Base-by-base conservation (phyloP, 2,113 vertebrate genomes). In the Hiodon alosoides region DNA sequence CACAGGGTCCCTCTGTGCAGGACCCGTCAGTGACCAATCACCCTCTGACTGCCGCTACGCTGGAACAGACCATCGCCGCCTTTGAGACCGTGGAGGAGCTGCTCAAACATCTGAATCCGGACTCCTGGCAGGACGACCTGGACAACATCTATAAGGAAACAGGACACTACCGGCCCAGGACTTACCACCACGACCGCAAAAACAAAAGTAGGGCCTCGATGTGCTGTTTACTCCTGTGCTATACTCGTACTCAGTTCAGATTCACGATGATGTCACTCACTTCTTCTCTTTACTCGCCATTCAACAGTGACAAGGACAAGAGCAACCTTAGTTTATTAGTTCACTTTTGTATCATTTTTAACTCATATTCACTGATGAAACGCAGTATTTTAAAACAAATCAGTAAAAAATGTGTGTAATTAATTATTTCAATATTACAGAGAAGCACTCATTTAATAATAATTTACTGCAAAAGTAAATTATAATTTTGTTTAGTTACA, bases 51-150 rank as follows among this genome's bases (percentile, higher is more conserved):
- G 88, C 92, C 0, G 94, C 95, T 9, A 93, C 90, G 0, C 84
- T 98, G 87, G 96, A 98, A 87, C 88, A 90, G 83, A 92, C 93
- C 67, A 85, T 99, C n/a, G 91, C 96, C 8, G 87, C 89, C 0
- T 97, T 98, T 69, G 92, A 96, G 78, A 98, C 96, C 0, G 93
- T 99, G 74, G 96, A 98, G 77, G 94, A 98, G 71, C 87, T 99
- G 9, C 88, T 98, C 31, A 93, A 85, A 79, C 89, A 94, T 79
- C 91, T 98, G 61, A 95, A 93, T 78, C 97, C 97, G 0, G 89
- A 94, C 1, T 94, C 94, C 0, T 99, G 96, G 97, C 93, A 89
- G 82, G 93, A 97, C 71, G 96, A 99, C 78, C 91, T 99, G 0
- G 92, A 95, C 76, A 94, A 88, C 82, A 88, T 99, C 61, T 96